A percentile compares a stretch with the other conserved stretches of the same genome.
phyloP scores from a whole-genome alignment of 2,888 invertebrate genomes.

The Melieria crassipennis region DNA sequence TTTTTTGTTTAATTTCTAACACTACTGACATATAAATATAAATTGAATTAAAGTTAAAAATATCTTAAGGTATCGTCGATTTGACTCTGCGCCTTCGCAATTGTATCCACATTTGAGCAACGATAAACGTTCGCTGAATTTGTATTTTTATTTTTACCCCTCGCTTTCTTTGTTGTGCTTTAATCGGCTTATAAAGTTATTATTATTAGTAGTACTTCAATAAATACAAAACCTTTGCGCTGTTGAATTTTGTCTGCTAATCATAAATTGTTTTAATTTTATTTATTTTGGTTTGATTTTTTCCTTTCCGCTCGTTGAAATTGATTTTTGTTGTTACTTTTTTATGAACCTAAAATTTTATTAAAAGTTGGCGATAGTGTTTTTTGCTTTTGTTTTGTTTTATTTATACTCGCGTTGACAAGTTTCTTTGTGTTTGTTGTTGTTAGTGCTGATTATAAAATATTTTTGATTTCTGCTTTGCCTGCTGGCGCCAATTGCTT shows the following conservation, averaged over 20 bases:
- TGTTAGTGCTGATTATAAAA: no score
- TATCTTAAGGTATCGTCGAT: no score
- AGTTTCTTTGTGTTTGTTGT: constrained; percentile 4
- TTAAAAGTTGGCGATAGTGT: neutral
- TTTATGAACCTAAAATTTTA: neutral
- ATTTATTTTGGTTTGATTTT: constrained; percentile 2
- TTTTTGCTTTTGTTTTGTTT: neutral
- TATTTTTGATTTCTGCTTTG: constrained; percentile 1
- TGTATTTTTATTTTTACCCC: neutral
- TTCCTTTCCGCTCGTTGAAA: neutral
- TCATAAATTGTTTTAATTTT: neutral
- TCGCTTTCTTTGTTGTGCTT: neutral
- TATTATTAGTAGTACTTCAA: neutral
- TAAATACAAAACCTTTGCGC: no score
- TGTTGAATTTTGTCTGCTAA: no score
- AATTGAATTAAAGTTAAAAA: no score
- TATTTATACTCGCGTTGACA: neutral
- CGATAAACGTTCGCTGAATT: no score
- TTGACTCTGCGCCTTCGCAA: no score
- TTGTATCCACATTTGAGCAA: no score
- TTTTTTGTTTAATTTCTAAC: no score
- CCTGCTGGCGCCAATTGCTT: constrained; percentile 7
- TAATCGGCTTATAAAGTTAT: constrained; percentile 1
- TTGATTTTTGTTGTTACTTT: constrained; percentile 7
- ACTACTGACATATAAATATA: no score